Base-by-base conservation (phyloP, 2,888 invertebrate genomes). In the Drosophila acutilabella region DNA sequence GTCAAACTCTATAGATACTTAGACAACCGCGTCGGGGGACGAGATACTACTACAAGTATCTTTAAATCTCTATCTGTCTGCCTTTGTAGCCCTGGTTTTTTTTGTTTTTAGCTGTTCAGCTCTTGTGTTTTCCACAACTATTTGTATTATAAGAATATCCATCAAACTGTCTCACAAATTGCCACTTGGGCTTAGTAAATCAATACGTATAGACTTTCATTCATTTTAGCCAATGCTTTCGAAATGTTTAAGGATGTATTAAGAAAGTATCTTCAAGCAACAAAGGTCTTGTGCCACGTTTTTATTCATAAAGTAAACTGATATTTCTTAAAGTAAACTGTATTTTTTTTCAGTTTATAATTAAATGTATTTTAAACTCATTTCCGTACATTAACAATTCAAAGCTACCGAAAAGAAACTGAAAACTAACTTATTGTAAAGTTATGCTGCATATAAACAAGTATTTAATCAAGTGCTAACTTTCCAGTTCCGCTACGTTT, bases 1-100 rank as follows among this genome's bases (percentile, higher is more conserved):
- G 81, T 66, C 85, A 70, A 83, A 74, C 80, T 64, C 50, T 62
- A 54, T 51, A 62, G 42, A 62, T 62, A 33, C 62, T 33, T 38
- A 48, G 4, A 44, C 42, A 36, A 30, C 2, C 30, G 20, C 10
- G 23, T 7, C 30, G 13, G 20, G 33, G 30, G 10, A 5, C 40
- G 38, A 14, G 36, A 42, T 6, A 41, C 42, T 36, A 52, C 45
- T 45, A 18, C 44, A 51, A 58, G 18, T 38, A 20, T 23, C 26
- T 52, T 10, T 16, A 40, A 40, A 48, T 47, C 33, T 47, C 33
- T 40, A 23, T 40, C 48, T 58, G 45, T 23, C 16, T 14, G 56
- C 45, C 20, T 36, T 10, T 56, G 23, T 26, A 20, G 45, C 18
- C 5, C 13, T 13, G 36, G 11, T 36, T 2, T 26, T 33, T n/a